Evolutionary conservation across 2,113 vertebrate species (phyloP), one percentile per base, ranked within the genome.

Genomic region (Anolis sagrei): DNA sequence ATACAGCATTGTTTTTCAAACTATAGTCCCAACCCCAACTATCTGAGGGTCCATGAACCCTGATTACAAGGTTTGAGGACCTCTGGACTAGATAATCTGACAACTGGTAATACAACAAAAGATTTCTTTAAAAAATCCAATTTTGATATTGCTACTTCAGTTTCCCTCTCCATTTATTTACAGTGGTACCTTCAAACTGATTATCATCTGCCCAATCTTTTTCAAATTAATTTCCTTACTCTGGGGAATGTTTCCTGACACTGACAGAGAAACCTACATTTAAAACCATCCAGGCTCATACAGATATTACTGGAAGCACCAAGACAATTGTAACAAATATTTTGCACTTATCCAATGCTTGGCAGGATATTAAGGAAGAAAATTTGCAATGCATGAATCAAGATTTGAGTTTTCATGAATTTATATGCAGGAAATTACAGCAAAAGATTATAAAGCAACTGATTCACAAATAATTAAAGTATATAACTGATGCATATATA

Each of bases 281-380:
- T 2, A 7, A 3, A 7, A 29, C 25, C 75, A 78, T 51, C n/a
- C 2, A 58, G 44, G 81, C 82, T 70, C 32, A 85, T 0, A 0
- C 51, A 58, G 39, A 74, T 2, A 1, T 92, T 91, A 89, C 87
- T 18, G 66, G 88, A n/a, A 92, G 19, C 54, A 91, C 86, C 4
- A 84, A 83, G 62, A 83, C 9, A 75, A 58, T 87, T 87, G 82
- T 89, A 70, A 86, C 51, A 92, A 90, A 87, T 23, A 36, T 2
- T 49, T 49, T 19, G n/a, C 36, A 34, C 69, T 83, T 77, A 68
- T 14, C 2, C 7, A 80, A 39, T n/a, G 48, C 21, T 58, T 69
- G 72, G 74, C 86, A 82, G 83, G 68, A 8, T 0, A 92, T 77
- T 48, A 89, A 91, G 77, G 80, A 91, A 89, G 73, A 29, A 86